phyloP scores from a whole-genome alignment of 2,888 invertebrate genomes.

The Lasioglossum leucozonium region DNA sequence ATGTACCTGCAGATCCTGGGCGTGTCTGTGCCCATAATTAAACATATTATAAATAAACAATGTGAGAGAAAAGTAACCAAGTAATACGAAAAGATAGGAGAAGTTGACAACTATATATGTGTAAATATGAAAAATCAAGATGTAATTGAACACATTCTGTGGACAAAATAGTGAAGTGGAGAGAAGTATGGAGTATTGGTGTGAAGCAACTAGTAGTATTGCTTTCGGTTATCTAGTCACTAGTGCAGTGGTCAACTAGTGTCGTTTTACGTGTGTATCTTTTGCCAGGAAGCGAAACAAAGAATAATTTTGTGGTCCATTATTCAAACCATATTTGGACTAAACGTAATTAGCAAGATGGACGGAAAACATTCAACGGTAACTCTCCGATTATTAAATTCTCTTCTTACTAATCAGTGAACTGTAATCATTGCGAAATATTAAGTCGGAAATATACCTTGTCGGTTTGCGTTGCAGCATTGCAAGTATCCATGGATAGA shows the following conservation, averaged over 20 bases:
- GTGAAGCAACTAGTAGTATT: slow-evolving; percentile 18
- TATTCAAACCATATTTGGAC: slow-evolving; percentile 21
- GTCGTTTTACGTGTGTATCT: slow-evolving; percentile 26
- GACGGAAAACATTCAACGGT: background rate
- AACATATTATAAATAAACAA: slow-evolving; percentile 50
- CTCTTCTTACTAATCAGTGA: background rate
- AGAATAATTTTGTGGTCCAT: slow-evolving; percentile 9
- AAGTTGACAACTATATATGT: slow-evolving; percentile 1
- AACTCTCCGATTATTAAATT: background rate
- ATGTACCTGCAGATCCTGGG: slow-evolving; percentile 87
- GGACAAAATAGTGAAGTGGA: background rate
- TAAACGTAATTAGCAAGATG: slow-evolving; percentile 23
- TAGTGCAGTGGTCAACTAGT: slow-evolving; percentile 26
- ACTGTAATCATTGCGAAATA: background rate
- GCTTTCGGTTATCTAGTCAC: slow-evolving; percentile 11
- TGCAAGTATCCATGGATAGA: slow-evolving; percentile 88
- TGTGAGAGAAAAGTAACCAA: slow-evolving; percentile 14
- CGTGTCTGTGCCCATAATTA: slow-evolving; percentile 84
- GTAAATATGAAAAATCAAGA: background rate
- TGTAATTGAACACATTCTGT: slow-evolving; percentile 2
- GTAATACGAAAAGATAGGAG: slow-evolving; percentile 18
- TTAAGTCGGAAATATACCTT: slow-evolving; percentile 86
- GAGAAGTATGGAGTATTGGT: slow-evolving; percentile 8
- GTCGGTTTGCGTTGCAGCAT: slow-evolving; percentile 95
- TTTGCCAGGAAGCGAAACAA: slow-evolving; percentile 34